Evolutionary conservation across 2,113 vertebrate genomes (phyloP).

Genomic region (Cygnus atratus): DNA sequence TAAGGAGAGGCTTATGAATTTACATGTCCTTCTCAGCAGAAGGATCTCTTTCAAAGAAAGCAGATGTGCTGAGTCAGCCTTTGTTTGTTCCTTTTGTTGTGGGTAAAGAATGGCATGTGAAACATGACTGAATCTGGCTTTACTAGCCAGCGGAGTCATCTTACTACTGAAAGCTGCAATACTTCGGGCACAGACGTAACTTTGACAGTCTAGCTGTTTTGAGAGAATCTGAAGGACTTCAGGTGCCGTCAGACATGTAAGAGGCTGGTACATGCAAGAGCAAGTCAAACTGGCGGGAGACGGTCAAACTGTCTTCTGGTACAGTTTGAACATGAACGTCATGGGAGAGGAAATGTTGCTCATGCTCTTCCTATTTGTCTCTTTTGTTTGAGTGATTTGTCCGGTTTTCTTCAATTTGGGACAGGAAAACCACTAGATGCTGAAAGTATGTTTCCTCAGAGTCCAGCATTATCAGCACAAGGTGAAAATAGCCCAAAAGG

Average conservation of each 20-base stretch:
- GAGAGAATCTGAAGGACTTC: background rate
- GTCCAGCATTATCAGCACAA: conserved; percentile 4
- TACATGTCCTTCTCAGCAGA: background rate
- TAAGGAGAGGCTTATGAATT: background rate
- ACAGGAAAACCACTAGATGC: conserved; percentile 38
- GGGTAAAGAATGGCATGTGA: background rate
- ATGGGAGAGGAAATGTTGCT: background rate
- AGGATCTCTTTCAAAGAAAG: background rate
- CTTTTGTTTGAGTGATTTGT: background rate
- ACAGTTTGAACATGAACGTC: background rate
- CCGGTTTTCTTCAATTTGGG: background rate
- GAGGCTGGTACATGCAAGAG: background rate
- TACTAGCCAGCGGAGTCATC: background rate
- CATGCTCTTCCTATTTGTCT: background rate
- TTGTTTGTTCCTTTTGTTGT: background rate
- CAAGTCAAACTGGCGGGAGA: accelerated
- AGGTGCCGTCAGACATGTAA: no score
- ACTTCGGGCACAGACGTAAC: background rate
- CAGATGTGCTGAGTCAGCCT: background rate
- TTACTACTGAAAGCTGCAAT: background rate
- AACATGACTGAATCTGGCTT: background rate
- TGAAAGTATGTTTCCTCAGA: background rate
- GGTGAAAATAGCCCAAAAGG: background rate
- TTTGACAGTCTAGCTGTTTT: background rate
- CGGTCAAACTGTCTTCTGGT: background rate